Percentiles rank a stretch among this genome's conserved stretches.
phyloP scores from a whole-genome alignment of 2,797 vertebrate genomes.

The Pangasius macronema region DNA sequence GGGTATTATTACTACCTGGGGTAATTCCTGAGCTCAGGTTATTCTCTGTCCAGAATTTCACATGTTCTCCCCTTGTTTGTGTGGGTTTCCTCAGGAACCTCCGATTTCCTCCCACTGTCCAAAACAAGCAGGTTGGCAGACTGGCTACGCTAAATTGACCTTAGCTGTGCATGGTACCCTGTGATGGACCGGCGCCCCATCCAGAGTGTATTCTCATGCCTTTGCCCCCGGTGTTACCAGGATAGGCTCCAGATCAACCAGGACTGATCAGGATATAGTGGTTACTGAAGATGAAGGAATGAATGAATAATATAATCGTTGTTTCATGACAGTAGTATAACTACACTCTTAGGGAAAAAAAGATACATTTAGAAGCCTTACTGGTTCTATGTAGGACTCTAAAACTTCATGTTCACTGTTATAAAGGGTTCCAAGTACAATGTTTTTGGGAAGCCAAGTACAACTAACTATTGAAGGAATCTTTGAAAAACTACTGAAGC shows the following conservation, averaged over 20 bases:
- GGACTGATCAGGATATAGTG: background rate
- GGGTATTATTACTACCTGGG: background rate
- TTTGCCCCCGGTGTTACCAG: background rate
- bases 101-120: background rate
- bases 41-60: background rate
- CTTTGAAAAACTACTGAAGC: background rate
- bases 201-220: background rate
- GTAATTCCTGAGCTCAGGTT: background rate
- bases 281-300: background rate
- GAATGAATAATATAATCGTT: background rate
- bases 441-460: background rate
- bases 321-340: background rate
- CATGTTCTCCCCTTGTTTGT: background rate
- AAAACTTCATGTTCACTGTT: background rate
- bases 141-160: background rate
- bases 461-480: background rate
- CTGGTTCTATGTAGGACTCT: too few relatives aligned
- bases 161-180: background rate
- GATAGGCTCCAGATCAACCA: too few relatives aligned
- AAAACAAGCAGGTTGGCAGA: background rate
- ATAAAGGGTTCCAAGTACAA: background rate
- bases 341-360: too few relatives aligned
- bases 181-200: background rate
- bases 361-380: background rate
- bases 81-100: background rate